Evolutionary conservation across 2,113 vertebrate genomes (phyloP).

Genomic region (Gorsachius goisagi): DNA sequence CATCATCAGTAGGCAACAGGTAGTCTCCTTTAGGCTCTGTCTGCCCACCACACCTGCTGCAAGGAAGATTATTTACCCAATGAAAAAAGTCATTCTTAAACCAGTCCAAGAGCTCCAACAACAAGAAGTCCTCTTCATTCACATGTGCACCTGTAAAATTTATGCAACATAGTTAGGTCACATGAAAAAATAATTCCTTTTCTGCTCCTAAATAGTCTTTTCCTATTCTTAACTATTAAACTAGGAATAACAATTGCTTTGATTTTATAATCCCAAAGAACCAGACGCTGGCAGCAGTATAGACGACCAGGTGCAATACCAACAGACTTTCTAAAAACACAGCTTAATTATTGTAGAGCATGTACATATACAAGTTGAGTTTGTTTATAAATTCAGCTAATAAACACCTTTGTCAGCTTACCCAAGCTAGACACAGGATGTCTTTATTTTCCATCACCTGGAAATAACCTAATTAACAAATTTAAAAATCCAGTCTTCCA

Average conservation of each 20-base stretch:
- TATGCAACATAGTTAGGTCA: background rate
- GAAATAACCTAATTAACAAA: background rate
- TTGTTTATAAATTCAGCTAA: background rate
- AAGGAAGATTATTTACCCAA: slow-evolving; percentile 89
- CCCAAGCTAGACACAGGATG: background rate
- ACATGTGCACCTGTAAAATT: slow-evolving; percentile 77
- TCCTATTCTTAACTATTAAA: background rate
- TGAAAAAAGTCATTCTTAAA: slow-evolving; percentile 93
- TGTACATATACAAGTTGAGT: background rate
- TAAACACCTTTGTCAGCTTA: background rate
- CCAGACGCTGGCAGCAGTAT: background rate
- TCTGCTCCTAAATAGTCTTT: background rate
- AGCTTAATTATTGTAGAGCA: background rate
- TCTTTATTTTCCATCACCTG: background rate
- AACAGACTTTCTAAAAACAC: background rate
- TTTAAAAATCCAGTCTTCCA: background rate
- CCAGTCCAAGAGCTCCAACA: slow-evolving; percentile 92
- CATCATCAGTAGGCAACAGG: slow-evolving; percentile 80
- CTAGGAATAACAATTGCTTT: background rate
- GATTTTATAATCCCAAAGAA: background rate
- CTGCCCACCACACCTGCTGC: slow-evolving; percentile 82
- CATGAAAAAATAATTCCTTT: background rate
- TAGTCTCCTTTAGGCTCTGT: slow-evolving; percentile 73
- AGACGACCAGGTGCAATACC: background rate
- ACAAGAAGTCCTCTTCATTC: slow-evolving; percentile 85